Conservation (phyloP, 2,888 invertebrate genomes). For the Chrysomela aeneicollis region DNA sequence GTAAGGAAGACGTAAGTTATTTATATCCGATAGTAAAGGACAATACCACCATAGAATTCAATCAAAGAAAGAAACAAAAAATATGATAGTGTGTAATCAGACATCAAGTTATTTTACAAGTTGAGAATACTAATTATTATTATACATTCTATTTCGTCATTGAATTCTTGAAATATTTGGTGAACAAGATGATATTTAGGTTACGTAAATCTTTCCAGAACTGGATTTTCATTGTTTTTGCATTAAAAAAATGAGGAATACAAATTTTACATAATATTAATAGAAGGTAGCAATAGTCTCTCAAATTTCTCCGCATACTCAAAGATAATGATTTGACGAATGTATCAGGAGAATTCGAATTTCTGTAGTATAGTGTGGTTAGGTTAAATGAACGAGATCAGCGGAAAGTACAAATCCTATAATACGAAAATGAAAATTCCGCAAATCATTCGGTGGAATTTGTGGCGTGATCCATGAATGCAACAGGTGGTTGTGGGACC, state of each 20-base stretch:
- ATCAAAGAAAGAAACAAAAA: conserved; percentile 56
- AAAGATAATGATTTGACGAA: too few species aligned
- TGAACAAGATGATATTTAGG: not conserved
- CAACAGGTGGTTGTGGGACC: conserved; percentile 25
- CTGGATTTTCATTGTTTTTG: too few species aligned
- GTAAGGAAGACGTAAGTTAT: conserved; percentile 60
- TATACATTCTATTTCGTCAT: not conserved
- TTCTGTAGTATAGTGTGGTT: too few species aligned
- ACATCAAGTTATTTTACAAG: conserved; percentile 57
- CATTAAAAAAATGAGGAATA: too few species aligned
- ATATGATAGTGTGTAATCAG: conserved; percentile 63
- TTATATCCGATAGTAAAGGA: conserved; percentile 61
- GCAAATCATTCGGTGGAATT: conserved; percentile 2
- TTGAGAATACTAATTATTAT: conserved; percentile 50
- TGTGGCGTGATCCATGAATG: conserved; percentile 1
- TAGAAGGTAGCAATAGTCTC: too few species aligned
- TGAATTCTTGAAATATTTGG: not conserved
- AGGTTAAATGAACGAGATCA: too few species aligned
- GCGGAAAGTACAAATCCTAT: too few species aligned
- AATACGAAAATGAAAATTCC: conserved; percentile 7
- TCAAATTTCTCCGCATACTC: too few species aligned
- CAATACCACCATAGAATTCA: conserved; percentile 38
- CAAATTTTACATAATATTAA: too few species aligned
- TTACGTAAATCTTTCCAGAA: not conserved
- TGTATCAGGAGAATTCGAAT: too few species aligned